A percentile compares a stretch with the other conserved stretches of the same genome.
phyloP scores from a whole-genome alignment of 2,888 invertebrate genomes.

The Hetaerina titia region DNA sequence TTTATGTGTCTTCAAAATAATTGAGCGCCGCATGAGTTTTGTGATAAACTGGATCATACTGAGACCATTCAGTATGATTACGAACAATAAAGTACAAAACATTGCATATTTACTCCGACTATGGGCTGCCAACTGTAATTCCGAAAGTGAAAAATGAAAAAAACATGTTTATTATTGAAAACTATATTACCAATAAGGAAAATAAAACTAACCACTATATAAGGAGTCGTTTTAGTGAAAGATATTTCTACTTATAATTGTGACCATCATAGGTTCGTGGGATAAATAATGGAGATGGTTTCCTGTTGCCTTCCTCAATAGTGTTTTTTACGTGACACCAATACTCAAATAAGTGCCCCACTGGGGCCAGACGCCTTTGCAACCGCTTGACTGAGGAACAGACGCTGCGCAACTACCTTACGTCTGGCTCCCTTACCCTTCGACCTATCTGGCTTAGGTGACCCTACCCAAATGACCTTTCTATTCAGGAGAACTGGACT shows the following conservation, averaged over 20 bases:
- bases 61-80: neutral
- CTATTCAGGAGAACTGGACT: too few relatives aligned
- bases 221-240: neutral
- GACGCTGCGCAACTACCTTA: too few relatives aligned
- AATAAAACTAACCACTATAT: neutral
- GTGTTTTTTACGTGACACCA: too few relatives aligned
- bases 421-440: too few relatives aligned
- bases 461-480: too few relatives aligned
- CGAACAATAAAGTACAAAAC: neutral
- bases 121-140: neutral
- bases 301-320: too few relatives aligned
- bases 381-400: too few relatives aligned
- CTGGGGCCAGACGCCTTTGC: too few relatives aligned
- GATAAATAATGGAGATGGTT: too few relatives aligned
- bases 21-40: neutral
- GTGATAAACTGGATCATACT: neutral
- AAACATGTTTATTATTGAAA: neutral
- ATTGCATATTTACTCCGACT: neutral
- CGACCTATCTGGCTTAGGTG: too few relatives aligned
- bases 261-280: neutral
- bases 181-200: neutral
- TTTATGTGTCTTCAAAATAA: neutral
- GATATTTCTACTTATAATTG: neutral
- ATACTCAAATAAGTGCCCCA: too few relatives aligned
- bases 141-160: neutral